A percentile compares a stretch with the other conserved stretches of the same genome.
Evolutionary conservation across 1,140 invertebrate species (phyloP).

Genomic region (Drosophila guanche): DNA sequence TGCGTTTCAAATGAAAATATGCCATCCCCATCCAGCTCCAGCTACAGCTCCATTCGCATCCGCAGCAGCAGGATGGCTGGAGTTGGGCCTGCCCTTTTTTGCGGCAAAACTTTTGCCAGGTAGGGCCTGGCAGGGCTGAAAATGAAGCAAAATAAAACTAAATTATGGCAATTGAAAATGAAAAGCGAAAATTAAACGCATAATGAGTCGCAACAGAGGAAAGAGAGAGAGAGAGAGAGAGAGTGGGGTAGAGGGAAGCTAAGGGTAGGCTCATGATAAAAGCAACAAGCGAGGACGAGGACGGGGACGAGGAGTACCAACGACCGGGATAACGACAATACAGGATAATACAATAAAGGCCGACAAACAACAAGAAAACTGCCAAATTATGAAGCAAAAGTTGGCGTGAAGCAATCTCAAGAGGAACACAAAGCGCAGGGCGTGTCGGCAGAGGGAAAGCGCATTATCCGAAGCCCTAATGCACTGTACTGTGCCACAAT

Average conservation of each 20-base stretch:
- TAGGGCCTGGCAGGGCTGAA: constrained; percentile 24
- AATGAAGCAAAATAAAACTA: constrained; percentile 81
- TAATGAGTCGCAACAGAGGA: constrained; percentile 64
- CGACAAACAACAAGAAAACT: constrained; percentile 50
- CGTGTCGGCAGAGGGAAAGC: constrained; percentile 18
- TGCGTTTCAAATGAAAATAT: constrained; percentile 78
- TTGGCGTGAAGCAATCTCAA: constrained; percentile 45
- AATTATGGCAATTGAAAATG: constrained; percentile 84
- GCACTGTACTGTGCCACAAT: constrained; percentile 57
- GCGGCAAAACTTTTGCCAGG: constrained; percentile 58
- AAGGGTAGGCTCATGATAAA: constrained; percentile 53
- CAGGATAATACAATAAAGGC: constrained; percentile 71
- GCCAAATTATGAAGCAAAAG: constrained; percentile 62
- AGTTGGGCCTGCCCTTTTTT: constrained; percentile 36
- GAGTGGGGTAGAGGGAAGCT: constrained; percentile 4
- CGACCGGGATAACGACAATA: constrained; percentile 50
- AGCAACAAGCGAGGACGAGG: constrained; percentile 56
- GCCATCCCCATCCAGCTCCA: constrained; percentile 30
- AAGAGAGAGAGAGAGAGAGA: not conserved
- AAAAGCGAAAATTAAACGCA: constrained; percentile 83
- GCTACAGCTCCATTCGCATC: constrained; percentile 8
- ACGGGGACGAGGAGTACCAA: constrained; percentile 1
- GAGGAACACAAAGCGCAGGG: constrained; percentile 25
- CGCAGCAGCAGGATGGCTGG: not conserved
- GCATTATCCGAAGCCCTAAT: constrained; percentile 56